phyloP scores from a whole-genome alignment of 2,113 vertebrate species.

The Natator depressus region DNA sequence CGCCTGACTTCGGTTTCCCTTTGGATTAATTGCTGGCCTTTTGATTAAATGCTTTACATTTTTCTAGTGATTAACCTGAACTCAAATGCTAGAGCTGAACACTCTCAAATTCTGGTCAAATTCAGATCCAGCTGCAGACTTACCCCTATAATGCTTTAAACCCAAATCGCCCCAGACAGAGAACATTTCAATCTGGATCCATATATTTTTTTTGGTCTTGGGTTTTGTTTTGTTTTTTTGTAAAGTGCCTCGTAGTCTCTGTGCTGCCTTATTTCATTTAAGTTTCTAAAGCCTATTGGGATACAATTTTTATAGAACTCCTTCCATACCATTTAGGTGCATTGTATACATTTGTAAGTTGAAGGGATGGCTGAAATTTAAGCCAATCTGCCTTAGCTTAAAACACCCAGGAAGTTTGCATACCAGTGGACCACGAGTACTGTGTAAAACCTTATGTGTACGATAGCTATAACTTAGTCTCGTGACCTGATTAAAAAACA shows the following conservation, averaged over 20 bases:
- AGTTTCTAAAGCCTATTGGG: not conserved
- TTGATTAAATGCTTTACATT: not conserved
- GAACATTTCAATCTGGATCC: not conserved
- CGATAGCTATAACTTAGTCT: not conserved
- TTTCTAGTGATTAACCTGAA: not conserved
- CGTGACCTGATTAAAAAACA: not conserved
- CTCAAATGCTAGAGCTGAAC: not conserved
- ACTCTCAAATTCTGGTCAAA: not conserved
- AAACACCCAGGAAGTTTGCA: slow-evolving; percentile 15
- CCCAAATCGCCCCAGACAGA: not conserved
- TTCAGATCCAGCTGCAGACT: not conserved
- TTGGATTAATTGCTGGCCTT: not conserved
- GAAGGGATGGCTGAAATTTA: not conserved
- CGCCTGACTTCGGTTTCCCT: not conserved
- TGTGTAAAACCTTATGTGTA: not conserved
- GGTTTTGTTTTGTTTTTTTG: not conserved
- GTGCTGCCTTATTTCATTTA: not conserved
- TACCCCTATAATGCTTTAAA: not conserved
- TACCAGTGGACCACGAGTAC: not conserved
- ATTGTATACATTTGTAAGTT: not conserved
- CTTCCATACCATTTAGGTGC: not conserved
- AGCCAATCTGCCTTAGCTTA: slow-evolving; percentile 1
- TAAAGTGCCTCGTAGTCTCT: not conserved
- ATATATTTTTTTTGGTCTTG: not conserved
- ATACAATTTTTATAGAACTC: not conserved